Conservation (phyloP, 1,140 invertebrate species). For the Ditylenchus dipsaci region DNA sequence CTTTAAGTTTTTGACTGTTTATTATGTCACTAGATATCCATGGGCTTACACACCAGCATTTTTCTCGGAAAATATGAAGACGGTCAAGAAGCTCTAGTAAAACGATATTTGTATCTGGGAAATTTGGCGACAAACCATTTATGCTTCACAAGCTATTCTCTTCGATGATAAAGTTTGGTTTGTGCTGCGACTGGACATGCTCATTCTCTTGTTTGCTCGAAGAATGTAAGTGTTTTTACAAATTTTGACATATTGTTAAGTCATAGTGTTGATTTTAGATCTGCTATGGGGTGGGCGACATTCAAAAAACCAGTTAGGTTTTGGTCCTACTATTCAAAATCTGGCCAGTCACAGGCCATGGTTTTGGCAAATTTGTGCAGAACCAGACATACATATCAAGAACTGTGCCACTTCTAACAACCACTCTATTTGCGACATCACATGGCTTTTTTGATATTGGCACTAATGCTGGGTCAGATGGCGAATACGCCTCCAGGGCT, state of each 20-base stretch:
- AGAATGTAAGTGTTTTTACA: not conserved
- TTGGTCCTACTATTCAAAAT: not conserved
- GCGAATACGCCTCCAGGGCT: not conserved
- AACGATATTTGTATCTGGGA: not conserved
- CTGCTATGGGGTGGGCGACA: not conserved
- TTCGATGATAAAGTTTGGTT: not conserved
- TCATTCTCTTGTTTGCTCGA: not conserved
- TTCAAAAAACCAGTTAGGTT: not conserved
- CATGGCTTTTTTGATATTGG: not conserved
- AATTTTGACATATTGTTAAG: not conserved
- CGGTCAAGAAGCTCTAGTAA: not conserved
- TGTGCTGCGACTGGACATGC: not conserved
- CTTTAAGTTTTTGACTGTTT: not conserved
- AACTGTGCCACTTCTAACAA: slow-evolving; percentile 2
- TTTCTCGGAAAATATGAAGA: not conserved
- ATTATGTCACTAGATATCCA: not conserved
- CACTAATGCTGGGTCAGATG: not conserved
- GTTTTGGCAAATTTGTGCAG: not conserved
- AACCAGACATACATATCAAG: not conserved
- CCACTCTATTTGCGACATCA: not conserved
- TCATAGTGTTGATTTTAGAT: not conserved
- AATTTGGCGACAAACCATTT: not conserved
- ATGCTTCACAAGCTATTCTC: not conserved
- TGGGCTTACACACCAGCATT: not conserved
- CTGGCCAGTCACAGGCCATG: not conserved